phyloP scores from a whole-genome alignment of 2,113 vertebrate genomes.

The Apteryx owenii region DNA sequence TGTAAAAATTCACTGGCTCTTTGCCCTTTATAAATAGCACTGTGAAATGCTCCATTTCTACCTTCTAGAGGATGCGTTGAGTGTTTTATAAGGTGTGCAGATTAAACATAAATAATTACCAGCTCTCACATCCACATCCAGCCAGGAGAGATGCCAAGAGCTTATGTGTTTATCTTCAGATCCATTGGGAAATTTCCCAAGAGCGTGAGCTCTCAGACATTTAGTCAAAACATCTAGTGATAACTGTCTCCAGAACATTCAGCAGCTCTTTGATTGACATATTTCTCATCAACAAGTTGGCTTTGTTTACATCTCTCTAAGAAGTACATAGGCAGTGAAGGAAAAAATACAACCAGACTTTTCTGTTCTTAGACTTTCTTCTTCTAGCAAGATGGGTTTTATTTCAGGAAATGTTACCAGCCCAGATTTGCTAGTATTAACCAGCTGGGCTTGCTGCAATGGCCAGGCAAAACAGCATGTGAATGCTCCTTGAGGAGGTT shows the following conservation, averaged over 20 bases:
- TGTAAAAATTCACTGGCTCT: not conserved
- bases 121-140: conserved; percentile 6
- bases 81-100: not conserved
- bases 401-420: conserved; percentile 27
- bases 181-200: conserved; percentile 60
- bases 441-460: not conserved
- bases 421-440: conserved; percentile 20
- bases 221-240: conserved; percentile 70
- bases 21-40: not conserved
- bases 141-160: conserved; percentile 37
- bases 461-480: conserved; percentile 23
- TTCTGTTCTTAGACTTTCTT: conserved; percentile 44
- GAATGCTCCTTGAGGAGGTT: not conserved
- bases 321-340: conserved; percentile 37
- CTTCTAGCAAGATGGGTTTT: conserved; percentile 22
- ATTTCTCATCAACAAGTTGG: conserved; percentile 74
- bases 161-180: conserved; percentile 61
- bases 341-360: conserved; percentile 34
- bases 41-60: not conserved
- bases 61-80: not conserved
- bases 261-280: conserved; percentile 67
- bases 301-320: conserved; percentile 55
- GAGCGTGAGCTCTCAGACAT: conserved; percentile 63
- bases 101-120: conserved; percentile 60
- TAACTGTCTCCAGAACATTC: conserved; percentile 66